Evolutionary conservation across 2,113 vertebrate species (phyloP).

Genomic region (Melanerpes formicivorus): DNA sequence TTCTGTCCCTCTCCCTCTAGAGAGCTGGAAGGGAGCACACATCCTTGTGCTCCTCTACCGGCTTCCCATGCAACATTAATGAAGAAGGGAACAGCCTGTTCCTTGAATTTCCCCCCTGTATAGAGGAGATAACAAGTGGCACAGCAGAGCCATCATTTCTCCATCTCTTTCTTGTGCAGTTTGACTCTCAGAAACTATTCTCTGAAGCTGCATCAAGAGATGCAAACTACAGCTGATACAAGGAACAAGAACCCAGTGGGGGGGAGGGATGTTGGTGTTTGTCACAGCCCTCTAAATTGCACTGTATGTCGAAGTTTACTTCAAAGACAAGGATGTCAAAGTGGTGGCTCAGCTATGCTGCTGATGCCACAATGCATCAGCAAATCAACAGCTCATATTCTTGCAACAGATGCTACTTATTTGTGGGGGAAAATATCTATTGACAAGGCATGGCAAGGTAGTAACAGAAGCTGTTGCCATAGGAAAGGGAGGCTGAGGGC

Average conservation of each 20-base stretch:
- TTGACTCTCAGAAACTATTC: not conserved
- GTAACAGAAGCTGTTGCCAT: not conserved
- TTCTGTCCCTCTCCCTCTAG: not conserved
- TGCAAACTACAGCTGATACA: not conserved
- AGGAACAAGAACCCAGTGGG: not conserved
- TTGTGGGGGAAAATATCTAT: not conserved
- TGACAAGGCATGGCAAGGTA: not conserved
- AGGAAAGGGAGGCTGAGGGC: not conserved
- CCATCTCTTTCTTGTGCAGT: not conserved
- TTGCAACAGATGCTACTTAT: not conserved
- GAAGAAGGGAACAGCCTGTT: not conserved
- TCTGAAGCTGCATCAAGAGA: not conserved
- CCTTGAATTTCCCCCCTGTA: not conserved
- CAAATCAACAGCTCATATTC: not conserved
- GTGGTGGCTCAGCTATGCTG: not conserved
- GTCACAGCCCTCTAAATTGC: not conserved
- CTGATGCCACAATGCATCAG: not conserved
- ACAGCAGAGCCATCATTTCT: not conserved
- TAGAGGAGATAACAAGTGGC: not conserved
- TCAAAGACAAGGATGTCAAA: not conserved
- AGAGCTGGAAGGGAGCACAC: not conserved
- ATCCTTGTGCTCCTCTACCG: not conserved
- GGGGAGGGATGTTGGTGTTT: not conserved
- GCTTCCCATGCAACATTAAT: not conserved
- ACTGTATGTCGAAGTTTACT: not conserved